phyloP scores from a whole-genome alignment of 1,140 invertebrate species.

The Acyrthosiphon pisum region DNA sequence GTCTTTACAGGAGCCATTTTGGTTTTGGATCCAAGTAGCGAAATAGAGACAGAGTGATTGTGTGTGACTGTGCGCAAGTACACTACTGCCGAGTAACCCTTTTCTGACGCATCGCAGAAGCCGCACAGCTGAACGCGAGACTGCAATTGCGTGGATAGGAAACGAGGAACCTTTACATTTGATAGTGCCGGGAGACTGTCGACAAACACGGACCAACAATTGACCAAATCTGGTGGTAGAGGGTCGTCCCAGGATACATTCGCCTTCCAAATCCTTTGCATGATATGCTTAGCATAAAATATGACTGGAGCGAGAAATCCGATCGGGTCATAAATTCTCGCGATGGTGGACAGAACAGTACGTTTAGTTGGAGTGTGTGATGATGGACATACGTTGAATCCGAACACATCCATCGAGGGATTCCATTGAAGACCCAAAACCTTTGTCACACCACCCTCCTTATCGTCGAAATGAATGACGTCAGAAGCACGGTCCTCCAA shows the following conservation, averaged over 20 bases:
- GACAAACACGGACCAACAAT: not conserved
- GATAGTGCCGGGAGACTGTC: not conserved
- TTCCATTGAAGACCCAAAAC: not conserved
- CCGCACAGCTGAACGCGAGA: not conserved
- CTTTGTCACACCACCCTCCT: not conserved
- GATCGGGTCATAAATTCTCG: not conserved
- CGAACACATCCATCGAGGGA: not conserved
- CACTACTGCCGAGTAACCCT: slow-evolving; percentile 22
- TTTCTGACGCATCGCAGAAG: slow-evolving; percentile 37
- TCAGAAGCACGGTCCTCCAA: not conserved
- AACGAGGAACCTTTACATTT: not conserved
- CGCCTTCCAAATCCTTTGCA: not conserved
- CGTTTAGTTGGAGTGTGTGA: not conserved
- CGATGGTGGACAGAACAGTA: not conserved
- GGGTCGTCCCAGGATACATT: not conserved
- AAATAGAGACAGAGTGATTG: not conserved
- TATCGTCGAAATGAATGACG: not conserved
- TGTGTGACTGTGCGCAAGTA: not conserved
- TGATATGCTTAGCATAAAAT: not conserved
- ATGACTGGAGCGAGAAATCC: not conserved
- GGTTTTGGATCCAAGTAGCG: not conserved
- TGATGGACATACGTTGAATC: not conserved
- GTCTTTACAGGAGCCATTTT: not conserved
- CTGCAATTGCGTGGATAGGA: not conserved
- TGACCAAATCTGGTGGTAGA: not conserved